Percentiles rank a stretch among this genome's conserved stretches.
phyloP scores from a whole-genome alignment of 2,888 invertebrate species.

The Leptura quadrifasciata region DNA sequence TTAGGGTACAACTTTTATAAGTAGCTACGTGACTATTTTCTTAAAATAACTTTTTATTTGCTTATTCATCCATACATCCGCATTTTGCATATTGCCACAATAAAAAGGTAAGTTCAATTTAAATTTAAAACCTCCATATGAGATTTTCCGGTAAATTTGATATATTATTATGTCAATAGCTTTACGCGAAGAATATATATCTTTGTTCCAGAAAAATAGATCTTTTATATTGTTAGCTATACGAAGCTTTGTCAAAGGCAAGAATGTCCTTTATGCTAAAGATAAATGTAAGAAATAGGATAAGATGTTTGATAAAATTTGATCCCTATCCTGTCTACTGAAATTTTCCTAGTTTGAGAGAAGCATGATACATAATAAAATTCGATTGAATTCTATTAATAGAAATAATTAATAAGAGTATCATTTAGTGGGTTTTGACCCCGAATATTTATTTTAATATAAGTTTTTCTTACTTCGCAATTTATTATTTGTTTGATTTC shows the following conservation, averaged over 20 bases:
- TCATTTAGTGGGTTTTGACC: no score
- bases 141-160: slow-evolving; percentile 27
- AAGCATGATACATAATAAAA: background rate
- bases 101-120: slow-evolving; percentile 7
- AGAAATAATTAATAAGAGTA: no score
- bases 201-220: slow-evolving; percentile 26
- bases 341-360: background rate
- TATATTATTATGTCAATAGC: slow-evolving; percentile 27
- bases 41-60: background rate
- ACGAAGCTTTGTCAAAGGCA: slow-evolving; percentile 28
- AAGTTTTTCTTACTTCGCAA: no score
- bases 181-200: slow-evolving; percentile 28
- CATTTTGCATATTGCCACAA: background rate
- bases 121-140: slow-evolving; percentile 1
- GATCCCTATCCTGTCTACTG: background rate
- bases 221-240: slow-evolving; percentile 24
- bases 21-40: background rate
- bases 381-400: background rate
- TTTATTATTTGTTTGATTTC: no score
- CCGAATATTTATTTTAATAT: no score
- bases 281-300: slow-evolving; percentile 12
- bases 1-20: background rate
- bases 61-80: background rate
- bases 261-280: slow-evolving; percentile 13
- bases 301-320: slow-evolving; percentile 18